Percentiles rank a stretch among this genome's conserved stretches.
phyloP scores from a whole-genome alignment of 2,113 vertebrate genomes.

The Gambusia affinis region DNA sequence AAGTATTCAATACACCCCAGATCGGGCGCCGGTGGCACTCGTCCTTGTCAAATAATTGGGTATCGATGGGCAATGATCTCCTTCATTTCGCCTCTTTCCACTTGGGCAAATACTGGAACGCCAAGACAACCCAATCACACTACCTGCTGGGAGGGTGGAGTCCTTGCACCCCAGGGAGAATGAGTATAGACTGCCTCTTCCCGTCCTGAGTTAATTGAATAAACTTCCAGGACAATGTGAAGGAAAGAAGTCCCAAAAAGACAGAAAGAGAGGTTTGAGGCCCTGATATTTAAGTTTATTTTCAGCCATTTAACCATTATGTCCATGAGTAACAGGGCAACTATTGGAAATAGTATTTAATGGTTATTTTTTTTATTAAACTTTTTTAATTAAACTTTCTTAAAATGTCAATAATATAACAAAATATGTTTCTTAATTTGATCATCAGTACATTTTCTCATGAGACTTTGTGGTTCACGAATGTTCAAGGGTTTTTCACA shows the following conservation, averaged over 20 bases:
- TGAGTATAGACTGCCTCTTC: constrained; percentile 34
- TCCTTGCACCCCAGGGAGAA: constrained; percentile 52
- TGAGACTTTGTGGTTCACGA: background rate
- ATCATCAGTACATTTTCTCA: background rate
- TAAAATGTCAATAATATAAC: background rate
- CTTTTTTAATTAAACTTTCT: background rate
- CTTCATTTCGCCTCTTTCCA: constrained; percentile 77
- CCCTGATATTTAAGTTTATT: background rate
- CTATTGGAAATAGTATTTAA: background rate
- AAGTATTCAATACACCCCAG: constrained; percentile 17
- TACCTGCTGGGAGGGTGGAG: constrained; percentile 72
- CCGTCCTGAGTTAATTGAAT: constrained; percentile 52
- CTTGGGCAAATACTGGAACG: constrained; percentile 73
- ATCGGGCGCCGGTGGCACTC: constrained; percentile 44
- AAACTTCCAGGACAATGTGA: constrained; percentile 53
- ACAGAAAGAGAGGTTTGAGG: background rate
- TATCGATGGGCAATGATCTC: constrained; percentile 79
- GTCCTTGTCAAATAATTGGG: constrained; percentile 71
- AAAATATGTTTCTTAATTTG: background rate
- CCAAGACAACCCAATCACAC: constrained; percentile 77
- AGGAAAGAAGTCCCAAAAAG: background rate
- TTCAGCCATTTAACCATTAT: background rate
- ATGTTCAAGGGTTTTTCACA: background rate
- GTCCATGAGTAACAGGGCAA: background rate
- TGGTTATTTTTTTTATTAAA: background rate